Percentiles rank a stretch among this genome's conserved stretches.
Conservation (phyloP, 2,888 invertebrate genomes). For the Drosophila anceps region DNA sequence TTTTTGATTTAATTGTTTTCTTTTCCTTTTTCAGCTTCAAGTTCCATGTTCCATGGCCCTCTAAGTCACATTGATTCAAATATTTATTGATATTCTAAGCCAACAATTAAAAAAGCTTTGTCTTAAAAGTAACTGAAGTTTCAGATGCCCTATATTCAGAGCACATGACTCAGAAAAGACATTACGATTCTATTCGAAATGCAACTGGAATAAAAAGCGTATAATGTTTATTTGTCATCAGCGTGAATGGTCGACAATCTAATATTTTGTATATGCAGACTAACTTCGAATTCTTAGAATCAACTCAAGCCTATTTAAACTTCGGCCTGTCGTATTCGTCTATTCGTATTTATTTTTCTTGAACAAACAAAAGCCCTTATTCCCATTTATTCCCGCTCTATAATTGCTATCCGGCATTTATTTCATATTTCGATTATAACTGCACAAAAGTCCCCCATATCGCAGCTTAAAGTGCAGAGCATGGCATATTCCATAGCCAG, state of each 20-base stretch:
- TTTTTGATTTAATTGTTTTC: too few species aligned
- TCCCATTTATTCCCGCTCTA: background rate
- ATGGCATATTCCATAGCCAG: slow-evolving; percentile 33
- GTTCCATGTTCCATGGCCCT: too few species aligned
- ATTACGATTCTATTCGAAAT: background rate
- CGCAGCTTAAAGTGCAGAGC: slow-evolving; percentile 22
- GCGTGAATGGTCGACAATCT: background rate
- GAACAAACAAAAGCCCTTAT: background rate
- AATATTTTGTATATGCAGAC: too few species aligned
- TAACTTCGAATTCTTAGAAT: background rate
- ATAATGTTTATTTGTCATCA: background rate
- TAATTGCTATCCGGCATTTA: slow-evolving; percentile 1
- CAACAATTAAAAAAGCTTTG: too few species aligned
- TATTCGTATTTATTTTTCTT: background rate
- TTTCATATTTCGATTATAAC: background rate
- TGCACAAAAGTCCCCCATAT: background rate
- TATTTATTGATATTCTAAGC: too few species aligned
- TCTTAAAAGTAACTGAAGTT: too few species aligned
- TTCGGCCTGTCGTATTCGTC: background rate
- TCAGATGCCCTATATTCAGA: background rate
- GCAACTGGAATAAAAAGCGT: background rate
- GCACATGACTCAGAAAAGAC: background rate
- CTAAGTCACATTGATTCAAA: too few species aligned
- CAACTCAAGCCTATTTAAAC: background rate
- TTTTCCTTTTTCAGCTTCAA: too few species aligned